Evolutionary conservation across 2,113 vertebrate species (phyloP), one percentile per base, ranked within the genome.

Genomic region (Nipponia nippon): DNA sequence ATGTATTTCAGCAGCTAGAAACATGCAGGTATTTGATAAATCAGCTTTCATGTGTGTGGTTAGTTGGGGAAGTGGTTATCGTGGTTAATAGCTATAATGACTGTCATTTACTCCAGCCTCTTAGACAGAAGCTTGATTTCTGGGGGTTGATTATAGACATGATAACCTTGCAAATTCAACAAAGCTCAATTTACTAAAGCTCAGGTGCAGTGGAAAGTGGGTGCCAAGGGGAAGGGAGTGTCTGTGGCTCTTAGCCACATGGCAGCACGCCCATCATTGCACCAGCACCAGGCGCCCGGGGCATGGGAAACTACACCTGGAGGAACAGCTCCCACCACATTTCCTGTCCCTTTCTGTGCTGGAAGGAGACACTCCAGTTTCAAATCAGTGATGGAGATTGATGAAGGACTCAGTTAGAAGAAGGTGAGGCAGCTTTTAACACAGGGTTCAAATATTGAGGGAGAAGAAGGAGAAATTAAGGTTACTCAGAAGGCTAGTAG

Each of bases 331-430:
- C 46, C 44, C 44, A 49, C 15, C 7, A 8, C 36, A 23, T 17
- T 36, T 46, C 34, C 40, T 58, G 36, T 16, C 26, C 13, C 19
- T 69, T 16, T 56, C 13, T 2, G 2, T 8, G 27, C 7, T 63
- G 26, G 42, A 27, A 70, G 0, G 2, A 69, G 20, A 40, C 16
- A 11, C 6, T 16, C 0, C 2, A 6, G 7, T 25, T 53, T 65
- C 67, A 65, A 72, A 78, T 29, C 6, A 80, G 27, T 13, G 56
- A 36, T 47, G 18, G 30, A 52, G 8, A 26, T 2, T 26, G 27
- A 21, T 52, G 40, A 19, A 6, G 22, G 10, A 38, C 38, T 78
- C 2, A 1, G 9, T 65, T 20, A 81, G 52, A 83, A 67, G 73
- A 26, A 19, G 19, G 4, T 22, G 53, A 59, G 34, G 42, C 46